These are phyloP conservation scores for Tapirus indicus DNA, from an alignment of 2,797 vertebrate species.

Conservation along the genomic window DNA sequence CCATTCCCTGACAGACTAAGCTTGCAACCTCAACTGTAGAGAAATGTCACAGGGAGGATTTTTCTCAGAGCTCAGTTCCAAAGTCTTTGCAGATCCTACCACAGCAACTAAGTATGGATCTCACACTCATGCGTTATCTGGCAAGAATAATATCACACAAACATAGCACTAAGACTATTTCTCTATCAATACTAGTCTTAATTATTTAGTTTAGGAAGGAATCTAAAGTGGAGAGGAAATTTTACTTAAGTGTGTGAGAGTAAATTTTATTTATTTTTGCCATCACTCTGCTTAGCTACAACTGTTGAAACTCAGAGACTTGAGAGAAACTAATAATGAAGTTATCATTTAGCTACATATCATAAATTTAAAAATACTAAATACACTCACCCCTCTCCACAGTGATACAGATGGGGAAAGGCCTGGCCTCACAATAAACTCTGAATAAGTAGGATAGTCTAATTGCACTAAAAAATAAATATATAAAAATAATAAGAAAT, in stretches of 20 bases:
- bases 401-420: not conserved
- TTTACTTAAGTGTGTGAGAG: not conserved
- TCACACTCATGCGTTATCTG: not conserved
- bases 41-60: not conserved
- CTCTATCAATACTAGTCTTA: not conserved
- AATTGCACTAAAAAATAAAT: not conserved
- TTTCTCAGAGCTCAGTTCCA: not conserved
- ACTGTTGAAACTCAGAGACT: not conserved
- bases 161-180: not conserved
- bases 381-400: not conserved
- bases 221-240: not conserved
- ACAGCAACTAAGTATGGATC: not conserved
- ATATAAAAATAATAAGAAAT: not conserved
- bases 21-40: not conserved
- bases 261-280: not conserved
- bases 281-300: not conserved
- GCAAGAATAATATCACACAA: slow-evolving; percentile 2
- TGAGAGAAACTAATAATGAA: not conserved
- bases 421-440: not conserved
- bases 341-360: not conserved
- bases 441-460: not conserved
- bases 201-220: not conserved
- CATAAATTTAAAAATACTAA: not conserved
- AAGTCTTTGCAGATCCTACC: not conserved
- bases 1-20: not conserved